Conservation (phyloP, 2,797 vertebrate species). For the Melanotaenia pygmaea region DNA sequence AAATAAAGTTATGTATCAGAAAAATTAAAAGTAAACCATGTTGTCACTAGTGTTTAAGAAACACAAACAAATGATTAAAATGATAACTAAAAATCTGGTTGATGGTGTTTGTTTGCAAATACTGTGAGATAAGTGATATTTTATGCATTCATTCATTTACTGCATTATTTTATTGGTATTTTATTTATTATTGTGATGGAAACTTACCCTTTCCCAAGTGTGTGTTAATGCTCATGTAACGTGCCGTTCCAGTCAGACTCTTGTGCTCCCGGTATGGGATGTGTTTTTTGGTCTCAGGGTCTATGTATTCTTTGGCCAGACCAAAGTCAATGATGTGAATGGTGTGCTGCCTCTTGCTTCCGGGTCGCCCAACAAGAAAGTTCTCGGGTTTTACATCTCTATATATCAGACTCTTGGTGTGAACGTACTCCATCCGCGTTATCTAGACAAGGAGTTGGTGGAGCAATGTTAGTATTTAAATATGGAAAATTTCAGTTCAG, state of each 20-base stretch:
- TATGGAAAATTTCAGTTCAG: not conserved
- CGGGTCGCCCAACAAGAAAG: conserved; percentile 96
- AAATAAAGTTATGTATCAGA: not conserved
- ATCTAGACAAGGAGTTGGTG: conserved; percentile 80
- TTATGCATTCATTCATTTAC: too few species aligned
- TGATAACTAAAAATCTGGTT: too few species aligned
- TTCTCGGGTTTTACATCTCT: conserved; percentile 98
- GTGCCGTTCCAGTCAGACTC: conserved; percentile 96
- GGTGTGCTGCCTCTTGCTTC: conserved; percentile 95
- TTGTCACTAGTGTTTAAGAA: too few species aligned
- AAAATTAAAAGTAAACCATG: too few species aligned
- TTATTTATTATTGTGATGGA: too few species aligned
- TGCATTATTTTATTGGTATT: too few species aligned
- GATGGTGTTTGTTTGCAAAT: too few species aligned
- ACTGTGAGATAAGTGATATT: too few species aligned
- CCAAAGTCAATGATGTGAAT: conserved; percentile 99
- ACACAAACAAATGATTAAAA: too few species aligned
- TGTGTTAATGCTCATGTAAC: conserved; percentile 99
- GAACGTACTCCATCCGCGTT: conserved; percentile 97
- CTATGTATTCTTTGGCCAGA: conserved; percentile 99
- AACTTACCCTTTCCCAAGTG: conserved; percentile 94
- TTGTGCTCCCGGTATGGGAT: conserved; percentile 99
- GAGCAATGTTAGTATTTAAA: not conserved
- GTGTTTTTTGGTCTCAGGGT: conserved; percentile 99
- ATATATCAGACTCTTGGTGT: conserved; percentile 98